A percentile compares a stretch with the other conserved stretches of the same genome.
Evolutionary conservation across 2,113 vertebrate species (phyloP).

Genomic region (Nothoprocta pentlandii): DNA sequence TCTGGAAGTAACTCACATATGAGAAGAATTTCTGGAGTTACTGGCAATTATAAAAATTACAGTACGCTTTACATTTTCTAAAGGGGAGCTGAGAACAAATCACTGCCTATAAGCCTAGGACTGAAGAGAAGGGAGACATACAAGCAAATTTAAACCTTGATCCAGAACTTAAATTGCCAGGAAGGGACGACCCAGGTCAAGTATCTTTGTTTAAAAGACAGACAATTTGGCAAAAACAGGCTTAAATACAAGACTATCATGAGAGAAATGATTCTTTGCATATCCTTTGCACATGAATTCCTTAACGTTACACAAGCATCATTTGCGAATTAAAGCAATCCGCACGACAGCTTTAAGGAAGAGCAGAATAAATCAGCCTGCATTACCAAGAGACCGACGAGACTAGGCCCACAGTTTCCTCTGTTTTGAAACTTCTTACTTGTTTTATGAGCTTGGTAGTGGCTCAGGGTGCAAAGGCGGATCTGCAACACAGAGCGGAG

Average conservation of each 20-base stretch:
- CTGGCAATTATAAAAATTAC: not conserved
- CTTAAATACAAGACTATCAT: not conserved
- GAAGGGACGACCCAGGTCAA: not conserved
- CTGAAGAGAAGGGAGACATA: not conserved
- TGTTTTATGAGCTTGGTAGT: not conserved
- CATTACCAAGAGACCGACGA: not conserved
- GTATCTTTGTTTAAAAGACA: not conserved
- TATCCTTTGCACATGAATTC: not conserved
- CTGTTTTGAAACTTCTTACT: not conserved
- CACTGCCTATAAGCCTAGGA: not conserved
- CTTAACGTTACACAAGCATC: fast-evolving
- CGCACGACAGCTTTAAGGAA: not conserved
- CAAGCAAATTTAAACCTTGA: not conserved
- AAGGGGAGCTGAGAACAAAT: not conserved
- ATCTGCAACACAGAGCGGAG: not conserved
- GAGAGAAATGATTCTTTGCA: fast-evolving
- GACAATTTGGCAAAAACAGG: not conserved
- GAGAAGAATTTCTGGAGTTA: not conserved
- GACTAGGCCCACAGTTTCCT: not conserved
- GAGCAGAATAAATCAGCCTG: not conserved
- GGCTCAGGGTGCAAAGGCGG: not conserved
- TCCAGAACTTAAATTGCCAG: not conserved
- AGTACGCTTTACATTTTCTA: not conserved
- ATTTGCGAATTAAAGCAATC: not conserved
- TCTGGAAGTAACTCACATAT: not conserved